Evolutionary conservation across 2,797 vertebrate genomes (phyloP), one percentile per base, ranked within the genome.

Genomic region (Esox lucius): DNA sequence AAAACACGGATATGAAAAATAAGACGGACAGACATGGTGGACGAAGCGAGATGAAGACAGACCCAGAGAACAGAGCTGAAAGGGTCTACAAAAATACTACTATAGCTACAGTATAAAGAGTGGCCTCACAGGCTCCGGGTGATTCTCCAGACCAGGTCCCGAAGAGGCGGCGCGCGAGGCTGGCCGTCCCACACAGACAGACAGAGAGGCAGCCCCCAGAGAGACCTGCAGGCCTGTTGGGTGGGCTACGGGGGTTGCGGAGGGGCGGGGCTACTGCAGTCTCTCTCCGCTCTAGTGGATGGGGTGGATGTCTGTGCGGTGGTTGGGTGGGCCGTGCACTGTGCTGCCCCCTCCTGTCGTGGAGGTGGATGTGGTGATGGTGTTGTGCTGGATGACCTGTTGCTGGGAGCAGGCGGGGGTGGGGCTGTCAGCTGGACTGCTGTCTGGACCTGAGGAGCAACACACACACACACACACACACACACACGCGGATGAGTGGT

Each of bases 321-420:
- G 97, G 91, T 96, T 98, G 89, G 97, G 93, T 86, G 96, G 96
- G 78, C 94, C 96, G 75, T 96, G 96, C 80, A 95, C 93, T 76
- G 93, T 93, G 90, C 93, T 95, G 90, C 96, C 96, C 85, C 95
- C 96, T 94, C 96, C 93, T 33, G 91, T 85, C 0, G 96, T 95
- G 49, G 97, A 98, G 89, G 98, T 98, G 83, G 28, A 31, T 1
- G 98, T 99, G 51, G 96, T 99, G 92, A 99, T 97, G 94, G 96
- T 99, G 93, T 98, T 98, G 95, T 99, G 98, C 93, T 99, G 98
- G 90, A 99, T 99, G 93, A 99, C 97, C 89, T 98, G 98, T 90
- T 99, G 97, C 92, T 99, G 98, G 76, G 97, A 96, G 89, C 97
- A 97, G 39, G 93, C 94, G 59, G 96, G 95, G 72, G 92, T 90